Evolutionary conservation across 1,140 invertebrate genomes (phyloP), one percentile per base, ranked within the genome.

Genomic region (Aphidius gifuensis): DNA sequence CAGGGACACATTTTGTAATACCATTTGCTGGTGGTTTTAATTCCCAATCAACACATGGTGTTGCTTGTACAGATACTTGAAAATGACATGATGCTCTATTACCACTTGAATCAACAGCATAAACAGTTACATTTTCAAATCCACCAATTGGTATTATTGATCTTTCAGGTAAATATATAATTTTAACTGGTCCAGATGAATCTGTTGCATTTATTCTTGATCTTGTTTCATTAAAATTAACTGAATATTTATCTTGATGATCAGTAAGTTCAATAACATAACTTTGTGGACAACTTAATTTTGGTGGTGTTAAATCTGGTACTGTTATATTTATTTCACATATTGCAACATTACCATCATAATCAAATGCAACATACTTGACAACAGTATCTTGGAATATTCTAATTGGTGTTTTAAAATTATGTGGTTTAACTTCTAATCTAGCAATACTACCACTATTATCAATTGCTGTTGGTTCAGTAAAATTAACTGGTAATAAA

Each of bases 271-370:
- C 94, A 63, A 97, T 92, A 1, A 96, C 93, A 73, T 97, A 98
- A 69, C 94, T 97, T 76, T 97, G 93, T 1, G 96, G 96, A 75
- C 96, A 98, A 71, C 91, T 94, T 32, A 98, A 76, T 71, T 88
- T 87, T n/a, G 96, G 96, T 46, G 95, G 94, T 4, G 93, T 96
- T 54, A 96, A 92, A 81, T 97, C 94, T 43, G 92, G 92, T 5
- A 96, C 92, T 6, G 93, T 96, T 21, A 97, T 95, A 71, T 96
- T 96, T 5, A 98, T 93, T 84, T 94, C 91, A 74, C 96, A 98
- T 75, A 97, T 96, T 38, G 95, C 96, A 32, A 96, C 93, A 74
- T 98, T 98, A 66, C 96, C 96, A 76, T 98, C 95, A 71, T 94
- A 94, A 82, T 98, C 96, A 72, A 93, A 97, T 1, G 96, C 96